Conservation (phyloP, 2,797 vertebrate genomes). For the Craterocephalus amniculus region DNA sequence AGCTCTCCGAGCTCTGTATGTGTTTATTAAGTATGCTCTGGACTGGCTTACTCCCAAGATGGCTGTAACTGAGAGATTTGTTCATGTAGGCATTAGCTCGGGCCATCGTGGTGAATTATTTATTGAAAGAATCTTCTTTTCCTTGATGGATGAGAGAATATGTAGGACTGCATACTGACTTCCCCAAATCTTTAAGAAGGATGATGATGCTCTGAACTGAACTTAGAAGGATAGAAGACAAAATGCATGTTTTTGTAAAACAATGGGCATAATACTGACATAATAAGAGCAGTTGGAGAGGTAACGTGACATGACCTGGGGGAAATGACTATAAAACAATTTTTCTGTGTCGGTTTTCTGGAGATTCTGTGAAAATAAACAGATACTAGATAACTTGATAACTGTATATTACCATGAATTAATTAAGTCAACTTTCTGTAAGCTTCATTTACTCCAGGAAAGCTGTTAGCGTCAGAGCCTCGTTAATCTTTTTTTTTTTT, state of each 20-base stretch:
- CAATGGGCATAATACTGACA: not conserved
- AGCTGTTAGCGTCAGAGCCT: conserved; percentile 16
- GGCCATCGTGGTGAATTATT: conserved; percentile 83
- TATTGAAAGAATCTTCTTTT: conserved; percentile 76
- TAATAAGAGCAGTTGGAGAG: not conserved
- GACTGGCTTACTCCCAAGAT: conserved; percentile 78
- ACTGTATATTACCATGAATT: not conserved
- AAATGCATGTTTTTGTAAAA: not conserved
- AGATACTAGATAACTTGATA: conserved; percentile 2
- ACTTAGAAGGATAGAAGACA: not conserved
- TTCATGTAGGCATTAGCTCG: conserved; percentile 80
- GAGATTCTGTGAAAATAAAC: conserved; percentile 14
- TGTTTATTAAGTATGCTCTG: conserved; percentile 82
- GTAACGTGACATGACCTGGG: not conserved
- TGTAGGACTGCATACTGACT: conserved; percentile 59
- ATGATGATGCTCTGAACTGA: conserved; percentile 30
- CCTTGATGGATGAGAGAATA: conserved; percentile 67
- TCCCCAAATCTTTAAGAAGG: conserved; percentile 24
- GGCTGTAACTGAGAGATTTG: conserved; percentile 80
- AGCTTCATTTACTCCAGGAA: conserved; percentile 11
- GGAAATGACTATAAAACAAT: not conserved
- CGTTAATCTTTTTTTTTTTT: conserved; percentile 17
- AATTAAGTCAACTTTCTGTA: not conserved
- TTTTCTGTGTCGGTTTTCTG: not conserved
- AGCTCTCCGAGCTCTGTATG: conserved; percentile 73